Evolutionary conservation across 2,888 invertebrate genomes (phyloP).

Genomic region (Melinaea menophilus): DNA sequence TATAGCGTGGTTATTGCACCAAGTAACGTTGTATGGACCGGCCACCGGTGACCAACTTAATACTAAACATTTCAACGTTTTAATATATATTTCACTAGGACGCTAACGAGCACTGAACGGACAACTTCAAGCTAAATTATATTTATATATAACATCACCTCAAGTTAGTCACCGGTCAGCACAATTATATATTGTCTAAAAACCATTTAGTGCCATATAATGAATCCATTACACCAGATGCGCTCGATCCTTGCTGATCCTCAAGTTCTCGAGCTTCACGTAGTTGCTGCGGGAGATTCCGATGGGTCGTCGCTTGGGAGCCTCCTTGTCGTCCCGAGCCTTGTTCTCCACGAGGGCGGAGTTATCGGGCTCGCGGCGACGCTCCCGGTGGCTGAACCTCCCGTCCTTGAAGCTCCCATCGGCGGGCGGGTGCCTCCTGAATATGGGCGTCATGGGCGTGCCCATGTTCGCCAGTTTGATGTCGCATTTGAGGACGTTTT

Average conservation of each 20-base stretch:
- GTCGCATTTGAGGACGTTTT: constrained; percentile 58
- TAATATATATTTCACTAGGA: constrained; percentile 4
- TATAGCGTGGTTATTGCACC: too few species aligned
- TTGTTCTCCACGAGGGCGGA: constrained; percentile 1
- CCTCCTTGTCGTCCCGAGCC: constrained; percentile 31
- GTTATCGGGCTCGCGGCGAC: constrained; percentile 33
- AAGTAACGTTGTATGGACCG: background rate
- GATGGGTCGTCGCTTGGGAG: constrained; percentile 47
- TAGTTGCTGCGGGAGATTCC: constrained; percentile 70
- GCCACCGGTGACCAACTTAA: constrained; percentile 13
- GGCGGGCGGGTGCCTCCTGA: constrained; percentile 51
- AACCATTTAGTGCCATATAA: constrained; percentile 12
- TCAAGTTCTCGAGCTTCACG: constrained; percentile 68
- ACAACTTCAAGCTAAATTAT: background rate
- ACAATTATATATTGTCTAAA: background rate
- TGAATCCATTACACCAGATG: constrained; percentile 32
- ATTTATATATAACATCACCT: background rate
- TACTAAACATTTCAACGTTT: constrained; percentile 7
- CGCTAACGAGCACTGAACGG: background rate
- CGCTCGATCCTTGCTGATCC: constrained; percentile 57
- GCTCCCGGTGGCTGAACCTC: constrained; percentile 63
- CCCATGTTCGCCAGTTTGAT: constrained; percentile 64
- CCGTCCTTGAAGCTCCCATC: constrained; percentile 60
- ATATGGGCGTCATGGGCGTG: constrained; percentile 72
- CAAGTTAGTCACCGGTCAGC: constrained; percentile 14